phyloP scores from a whole-genome alignment of 2,113 vertebrate genomes.

The Zingel zingel region DNA sequence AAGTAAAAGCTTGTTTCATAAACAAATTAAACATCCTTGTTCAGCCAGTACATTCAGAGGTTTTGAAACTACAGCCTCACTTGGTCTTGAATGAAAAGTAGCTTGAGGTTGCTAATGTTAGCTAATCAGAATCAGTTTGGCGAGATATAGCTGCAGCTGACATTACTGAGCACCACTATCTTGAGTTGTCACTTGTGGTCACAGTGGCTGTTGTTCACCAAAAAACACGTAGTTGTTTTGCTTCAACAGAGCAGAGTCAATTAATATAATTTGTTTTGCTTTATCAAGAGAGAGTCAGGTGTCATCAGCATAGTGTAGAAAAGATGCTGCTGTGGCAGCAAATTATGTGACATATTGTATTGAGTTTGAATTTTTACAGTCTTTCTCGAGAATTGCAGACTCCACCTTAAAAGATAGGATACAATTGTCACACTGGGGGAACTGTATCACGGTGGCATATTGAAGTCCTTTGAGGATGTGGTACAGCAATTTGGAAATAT shows the following conservation, averaged over 20 bases:
- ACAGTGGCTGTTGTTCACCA: not conserved
- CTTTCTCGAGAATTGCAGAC: too few species aligned
- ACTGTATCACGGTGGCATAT: too few species aligned
- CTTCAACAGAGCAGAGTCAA: not conserved
- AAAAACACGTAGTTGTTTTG: not conserved
- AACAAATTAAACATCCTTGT: not conserved
- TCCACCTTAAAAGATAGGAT: too few species aligned
- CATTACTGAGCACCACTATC: not conserved
- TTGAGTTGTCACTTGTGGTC: not conserved
- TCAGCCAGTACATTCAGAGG: not conserved
- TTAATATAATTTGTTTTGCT: not conserved
- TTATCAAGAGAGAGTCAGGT: not conserved
- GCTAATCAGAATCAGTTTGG: not conserved
- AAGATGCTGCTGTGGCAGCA: not conserved
- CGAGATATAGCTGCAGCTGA: not conserved
- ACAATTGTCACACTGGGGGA: too few species aligned
- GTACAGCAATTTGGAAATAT: too few species aligned
- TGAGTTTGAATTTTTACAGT: too few species aligned
- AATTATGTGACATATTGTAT: not conserved
- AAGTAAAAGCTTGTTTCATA: not conserved
- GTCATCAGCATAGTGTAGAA: constrained; percentile 6
- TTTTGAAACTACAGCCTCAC: not conserved
- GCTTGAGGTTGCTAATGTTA: not conserved
- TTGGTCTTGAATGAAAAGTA: not conserved
- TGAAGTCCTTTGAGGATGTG: too few species aligned